Conservation (phyloP, 2,888 invertebrate species). For the Nephrocerus scutellatus region DNA sequence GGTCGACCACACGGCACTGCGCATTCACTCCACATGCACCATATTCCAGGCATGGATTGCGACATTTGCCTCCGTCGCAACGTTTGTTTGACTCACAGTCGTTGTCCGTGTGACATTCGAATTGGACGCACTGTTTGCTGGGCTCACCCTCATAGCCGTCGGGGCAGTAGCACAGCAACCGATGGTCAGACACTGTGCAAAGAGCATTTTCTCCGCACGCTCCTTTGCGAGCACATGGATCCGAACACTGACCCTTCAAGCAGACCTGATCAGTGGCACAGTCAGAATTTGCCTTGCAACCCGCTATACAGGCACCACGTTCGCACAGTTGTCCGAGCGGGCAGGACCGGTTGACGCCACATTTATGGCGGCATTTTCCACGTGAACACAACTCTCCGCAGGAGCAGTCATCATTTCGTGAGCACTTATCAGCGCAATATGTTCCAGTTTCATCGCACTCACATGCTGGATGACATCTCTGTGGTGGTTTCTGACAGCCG, state of each 20-base stretch:
- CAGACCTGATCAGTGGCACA: constrained; percentile 74
- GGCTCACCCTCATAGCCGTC: constrained; percentile 81
- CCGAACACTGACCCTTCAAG: constrained; percentile 59
- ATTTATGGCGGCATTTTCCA: constrained; percentile 67
- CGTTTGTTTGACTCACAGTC: constrained; percentile 74
- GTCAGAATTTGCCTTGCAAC: constrained; percentile 72
- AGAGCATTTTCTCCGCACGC: constrained; percentile 76
- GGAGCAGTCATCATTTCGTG: constrained; percentile 60
- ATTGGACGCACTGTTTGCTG: constrained; percentile 63
- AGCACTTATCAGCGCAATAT: constrained; percentile 68
- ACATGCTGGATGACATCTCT: constrained; percentile 68
- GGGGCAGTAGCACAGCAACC: constrained; percentile 79
- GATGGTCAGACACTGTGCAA: constrained; percentile 72
- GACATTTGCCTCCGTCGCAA: constrained; percentile 68
- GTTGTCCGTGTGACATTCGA: constrained; percentile 67
- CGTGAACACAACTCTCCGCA: constrained; percentile 74
- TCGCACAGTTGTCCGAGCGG: constrained; percentile 69
- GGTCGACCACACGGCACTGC: constrained; percentile 71
- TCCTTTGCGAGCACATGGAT: constrained; percentile 59
- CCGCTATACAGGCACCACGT: constrained; percentile 65
- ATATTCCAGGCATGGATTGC: constrained; percentile 71
- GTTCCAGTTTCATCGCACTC: constrained; percentile 70
- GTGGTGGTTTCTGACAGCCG: constrained; percentile 65
- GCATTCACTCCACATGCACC: constrained; percentile 78
- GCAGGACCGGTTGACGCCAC: constrained; percentile 60